Percentiles rank a stretch among this genome's conserved stretches.
phyloP scores from a whole-genome alignment of 2,797 vertebrate genomes.

The Crocidura indochinensis region DNA sequence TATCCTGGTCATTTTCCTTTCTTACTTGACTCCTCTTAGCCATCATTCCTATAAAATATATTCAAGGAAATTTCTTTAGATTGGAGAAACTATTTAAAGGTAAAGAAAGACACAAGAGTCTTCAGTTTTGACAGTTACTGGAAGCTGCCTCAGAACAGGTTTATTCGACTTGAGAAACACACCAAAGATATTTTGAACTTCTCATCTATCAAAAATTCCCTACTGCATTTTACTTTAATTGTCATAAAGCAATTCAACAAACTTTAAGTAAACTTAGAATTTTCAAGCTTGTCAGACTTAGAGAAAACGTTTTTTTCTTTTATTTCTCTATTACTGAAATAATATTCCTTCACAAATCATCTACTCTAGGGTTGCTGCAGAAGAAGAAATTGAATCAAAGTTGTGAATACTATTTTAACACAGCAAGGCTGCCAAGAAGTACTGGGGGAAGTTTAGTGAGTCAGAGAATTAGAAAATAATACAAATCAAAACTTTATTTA shows the following conservation, averaged over 20 bases:
- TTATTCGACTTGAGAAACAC: slow-evolving; percentile 38
- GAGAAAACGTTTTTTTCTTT: slow-evolving; percentile 49
- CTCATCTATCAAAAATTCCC: slow-evolving; percentile 60
- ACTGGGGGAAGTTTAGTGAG: neutral
- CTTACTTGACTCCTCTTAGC: slow-evolving; percentile 20
- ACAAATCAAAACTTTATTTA: neutral
- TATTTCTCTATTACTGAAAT: slow-evolving; percentile 17
- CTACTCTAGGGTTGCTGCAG: neutral
- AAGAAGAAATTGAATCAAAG: slow-evolving; percentile 14
- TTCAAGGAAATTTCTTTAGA: slow-evolving; percentile 61
- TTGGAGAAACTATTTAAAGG: slow-evolving; percentile 37
- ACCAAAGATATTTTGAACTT: slow-evolving; percentile 58
- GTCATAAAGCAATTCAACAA: slow-evolving; percentile 73
- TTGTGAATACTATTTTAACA: neutral
- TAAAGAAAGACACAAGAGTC: neutral
- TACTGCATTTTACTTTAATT: slow-evolving; percentile 53
- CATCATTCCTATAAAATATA: slow-evolving; percentile 20
- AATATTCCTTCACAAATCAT: slow-evolving; percentile 7
- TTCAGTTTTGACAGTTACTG: slow-evolving; percentile 67
- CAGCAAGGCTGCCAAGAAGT: neutral
- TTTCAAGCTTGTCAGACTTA: slow-evolving; percentile 66
- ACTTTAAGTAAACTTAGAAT: slow-evolving; percentile 61
- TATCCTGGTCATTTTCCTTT: neutral
- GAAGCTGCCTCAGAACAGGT: slow-evolving; percentile 45
- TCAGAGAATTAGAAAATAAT: neutral